Evolutionary conservation across 1,140 invertebrate genomes (phyloP).

Genomic region (Psilanteris sp.): DNA sequence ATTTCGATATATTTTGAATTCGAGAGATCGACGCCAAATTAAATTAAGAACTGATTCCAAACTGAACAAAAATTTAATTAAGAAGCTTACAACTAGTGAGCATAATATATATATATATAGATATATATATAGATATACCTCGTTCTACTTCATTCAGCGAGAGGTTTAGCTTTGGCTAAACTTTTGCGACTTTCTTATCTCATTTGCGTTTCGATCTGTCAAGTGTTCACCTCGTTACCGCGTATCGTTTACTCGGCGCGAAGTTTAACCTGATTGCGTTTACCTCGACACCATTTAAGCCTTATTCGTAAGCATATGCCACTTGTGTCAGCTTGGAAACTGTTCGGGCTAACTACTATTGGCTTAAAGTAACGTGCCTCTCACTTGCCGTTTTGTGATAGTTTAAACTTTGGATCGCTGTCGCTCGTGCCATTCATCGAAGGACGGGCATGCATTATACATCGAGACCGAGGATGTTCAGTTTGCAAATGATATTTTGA

Average conservation of each 20-base stretch:
- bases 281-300: conserved; percentile 40
- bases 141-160: conserved; percentile 11
- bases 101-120: too few species aligned
- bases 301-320: conserved; percentile 41
- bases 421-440: conserved; percentile 25
- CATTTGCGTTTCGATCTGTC: conserved; percentile 44
- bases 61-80: conserved; percentile 42
- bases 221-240: conserved; percentile 27
- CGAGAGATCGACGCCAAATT: too few species aligned
- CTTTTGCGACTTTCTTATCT: conserved; percentile 28
- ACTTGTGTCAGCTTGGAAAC: conserved; percentile 26
- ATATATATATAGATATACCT: too few species aligned
- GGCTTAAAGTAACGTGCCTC: conserved; percentile 36
- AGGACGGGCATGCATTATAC: conserved; percentile 39
- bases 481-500: conserved; percentile 57
- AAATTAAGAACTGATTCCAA: too few species aligned
- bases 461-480: conserved; percentile 31
- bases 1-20: too few species aligned
- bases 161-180: conserved; percentile 6
- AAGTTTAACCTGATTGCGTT: conserved; percentile 40
- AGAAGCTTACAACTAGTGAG: conserved; percentile 12
- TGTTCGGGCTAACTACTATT: conserved; percentile 56
- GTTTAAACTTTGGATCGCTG: conserved; percentile 45
- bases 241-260: conserved; percentile 29
- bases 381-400: conserved; percentile 35